Percentiles rank a stretch among this genome's conserved stretches.
Conservation (phyloP, 1,140 invertebrate genomes). For the Ceratina calcarata region DNA sequence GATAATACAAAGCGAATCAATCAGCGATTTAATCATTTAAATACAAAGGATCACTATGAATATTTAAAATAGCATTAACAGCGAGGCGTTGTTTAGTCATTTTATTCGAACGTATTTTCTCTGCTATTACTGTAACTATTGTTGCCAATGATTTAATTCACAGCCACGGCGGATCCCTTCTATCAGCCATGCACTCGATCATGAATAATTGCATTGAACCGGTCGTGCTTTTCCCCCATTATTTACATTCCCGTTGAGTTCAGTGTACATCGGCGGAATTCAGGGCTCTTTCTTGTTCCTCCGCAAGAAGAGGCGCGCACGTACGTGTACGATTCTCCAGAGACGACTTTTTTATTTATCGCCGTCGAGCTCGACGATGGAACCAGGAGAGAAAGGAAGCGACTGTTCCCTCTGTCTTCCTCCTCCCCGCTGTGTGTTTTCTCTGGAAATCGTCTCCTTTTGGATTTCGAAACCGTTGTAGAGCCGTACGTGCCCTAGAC, state of each 20-base stretch:
- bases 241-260: slow-evolving; percentile 32
- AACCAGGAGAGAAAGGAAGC: background rate
- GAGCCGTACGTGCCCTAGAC: slow-evolving; percentile 20
- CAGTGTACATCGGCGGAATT: slow-evolving; percentile 28
- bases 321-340: slow-evolving; percentile 40
- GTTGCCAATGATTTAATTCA: no score
- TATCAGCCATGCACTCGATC: no score
- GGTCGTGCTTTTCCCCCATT: background rate
- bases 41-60: no score
- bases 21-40: no score
- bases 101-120: no score
- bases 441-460: slow-evolving; percentile 34
- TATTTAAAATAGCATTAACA: no score
- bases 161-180: no score
- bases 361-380: slow-evolving; percentile 24
- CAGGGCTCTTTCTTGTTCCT: background rate
- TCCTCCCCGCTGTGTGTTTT: slow-evolving; percentile 13
- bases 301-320: slow-evolving; percentile 34
- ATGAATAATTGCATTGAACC: background rate
- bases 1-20: no score
- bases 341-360: slow-evolving; percentile 52
- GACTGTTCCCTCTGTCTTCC: background rate
- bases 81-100: no score
- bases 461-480: background rate
- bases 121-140: no score